phyloP scores from a whole-genome alignment of 2,888 invertebrate species.

The Torymus aiolomorphi region DNA sequence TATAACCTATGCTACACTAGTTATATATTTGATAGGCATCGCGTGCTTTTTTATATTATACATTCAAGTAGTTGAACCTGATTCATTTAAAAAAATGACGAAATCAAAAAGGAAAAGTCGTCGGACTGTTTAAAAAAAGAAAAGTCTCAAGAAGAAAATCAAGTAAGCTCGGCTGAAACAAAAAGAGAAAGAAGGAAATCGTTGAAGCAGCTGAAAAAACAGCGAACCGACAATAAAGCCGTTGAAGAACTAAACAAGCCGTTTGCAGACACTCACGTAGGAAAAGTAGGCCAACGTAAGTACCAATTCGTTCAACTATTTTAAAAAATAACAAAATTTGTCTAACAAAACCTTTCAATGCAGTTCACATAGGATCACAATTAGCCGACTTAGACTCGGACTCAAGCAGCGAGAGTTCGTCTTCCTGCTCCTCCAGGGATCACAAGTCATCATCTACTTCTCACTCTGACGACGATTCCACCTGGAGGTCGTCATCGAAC shows the following conservation, averaged over 20 bases:
- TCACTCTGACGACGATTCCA: neutral
- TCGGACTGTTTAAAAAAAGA: too few relatives aligned
- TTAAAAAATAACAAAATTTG: too few relatives aligned
- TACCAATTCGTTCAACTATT: neutral
- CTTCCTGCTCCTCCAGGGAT: neutral
- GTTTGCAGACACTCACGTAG: neutral
- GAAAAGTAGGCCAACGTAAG: constrained; percentile 1
- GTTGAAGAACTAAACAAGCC: constrained; percentile 5
- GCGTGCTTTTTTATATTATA: too few relatives aligned
- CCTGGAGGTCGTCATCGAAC: neutral
- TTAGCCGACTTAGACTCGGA: neutral
- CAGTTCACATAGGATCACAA: neutral
- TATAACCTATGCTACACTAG: too few relatives aligned
- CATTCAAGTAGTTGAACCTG: too few relatives aligned
- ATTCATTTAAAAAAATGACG: too few relatives aligned
- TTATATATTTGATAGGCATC: too few relatives aligned
- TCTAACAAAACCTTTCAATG: too few relatives aligned
- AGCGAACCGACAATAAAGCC: constrained; percentile 8
- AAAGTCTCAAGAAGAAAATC: neutral
- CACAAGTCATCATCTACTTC: neutral
- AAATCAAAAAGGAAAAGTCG: too few relatives aligned
- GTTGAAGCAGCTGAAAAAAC: constrained; percentile 10
- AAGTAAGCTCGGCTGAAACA: neutral
- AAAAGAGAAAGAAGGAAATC: neutral
- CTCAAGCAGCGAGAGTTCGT: constrained; percentile 3